A percentile compares a stretch with the other conserved stretches of the same genome.
These are phyloP conservation scores for Tachuris rubrigastra DNA, from an alignment of 2,113 vertebrate genomes.

Conservation along the genomic window DNA sequence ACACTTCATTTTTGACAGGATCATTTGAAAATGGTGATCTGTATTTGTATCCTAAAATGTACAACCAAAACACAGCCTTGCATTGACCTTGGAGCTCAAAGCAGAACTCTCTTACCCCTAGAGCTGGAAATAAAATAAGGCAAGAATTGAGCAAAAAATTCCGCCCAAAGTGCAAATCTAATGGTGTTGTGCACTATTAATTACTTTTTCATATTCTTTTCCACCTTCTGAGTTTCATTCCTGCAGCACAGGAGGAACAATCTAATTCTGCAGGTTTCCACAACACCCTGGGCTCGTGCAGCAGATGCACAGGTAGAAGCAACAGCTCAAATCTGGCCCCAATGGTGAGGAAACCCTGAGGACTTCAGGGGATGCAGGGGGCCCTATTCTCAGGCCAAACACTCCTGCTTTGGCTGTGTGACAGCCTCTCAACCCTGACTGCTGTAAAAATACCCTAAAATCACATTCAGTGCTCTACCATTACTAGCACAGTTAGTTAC, in stretches of 20 bases:
- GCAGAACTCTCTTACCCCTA: neutral
- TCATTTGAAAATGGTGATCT: neutral
- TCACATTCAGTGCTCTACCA: neutral
- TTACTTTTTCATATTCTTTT: neutral
- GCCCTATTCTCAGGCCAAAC: neutral
- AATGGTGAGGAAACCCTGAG: neutral
- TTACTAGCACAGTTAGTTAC: neutral
- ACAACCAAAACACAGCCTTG: neutral
- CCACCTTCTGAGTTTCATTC: neutral
- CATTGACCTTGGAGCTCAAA: neutral
- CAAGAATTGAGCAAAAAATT: neutral
- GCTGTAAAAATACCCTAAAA: neutral
- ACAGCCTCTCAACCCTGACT: neutral
- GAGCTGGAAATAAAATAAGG: neutral
- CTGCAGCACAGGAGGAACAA: neutral
- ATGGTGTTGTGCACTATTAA: neutral
- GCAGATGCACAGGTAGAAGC: conserved; percentile 82
- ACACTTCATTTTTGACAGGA: neutral
- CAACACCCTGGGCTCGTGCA: neutral
- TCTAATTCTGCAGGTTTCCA: neutral
- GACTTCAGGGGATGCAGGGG: neutral
- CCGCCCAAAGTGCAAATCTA: neutral
- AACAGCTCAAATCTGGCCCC: conserved; percentile 73
- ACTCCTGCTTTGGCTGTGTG: neutral
- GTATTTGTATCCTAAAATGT: neutral